A percentile compares a stretch with the other conserved stretches of the same genome.
phyloP scores from a whole-genome alignment of 2,797 vertebrate genomes.

The Ambastaia sidthimunki region DNA sequence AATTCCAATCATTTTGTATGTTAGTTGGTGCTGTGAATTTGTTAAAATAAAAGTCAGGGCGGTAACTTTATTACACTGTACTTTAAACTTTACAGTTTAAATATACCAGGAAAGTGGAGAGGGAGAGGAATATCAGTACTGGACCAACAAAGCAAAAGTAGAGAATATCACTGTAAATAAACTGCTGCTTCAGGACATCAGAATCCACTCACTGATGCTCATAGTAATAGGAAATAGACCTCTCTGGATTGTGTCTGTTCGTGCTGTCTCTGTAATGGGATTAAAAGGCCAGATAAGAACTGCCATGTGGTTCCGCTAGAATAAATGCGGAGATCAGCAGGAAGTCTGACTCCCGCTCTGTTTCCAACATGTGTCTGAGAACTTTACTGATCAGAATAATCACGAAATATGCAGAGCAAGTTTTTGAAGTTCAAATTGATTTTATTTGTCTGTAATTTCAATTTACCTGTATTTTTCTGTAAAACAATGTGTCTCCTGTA shows the following conservation, averaged over 20 bases:
- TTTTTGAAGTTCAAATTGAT: background rate
- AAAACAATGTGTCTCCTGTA: background rate
- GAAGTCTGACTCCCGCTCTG: background rate
- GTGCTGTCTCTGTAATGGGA: slow-evolving; percentile 27
- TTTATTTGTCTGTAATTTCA: slow-evolving; percentile 16
- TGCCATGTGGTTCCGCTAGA: slow-evolving; percentile 15
- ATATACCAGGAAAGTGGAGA: slow-evolving; percentile 4
- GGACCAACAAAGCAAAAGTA: background rate
- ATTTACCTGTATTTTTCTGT: background rate
- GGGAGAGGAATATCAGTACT: background rate
- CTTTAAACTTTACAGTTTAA: no score
- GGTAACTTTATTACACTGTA: no score
- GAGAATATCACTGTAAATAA: slow-evolving; percentile 59
- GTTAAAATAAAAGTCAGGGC: background rate
- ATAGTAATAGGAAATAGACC: slow-evolving; percentile 46
- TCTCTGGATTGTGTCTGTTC: slow-evolving; percentile 37
- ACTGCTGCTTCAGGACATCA: slow-evolving; percentile 34
- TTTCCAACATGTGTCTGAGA: background rate
- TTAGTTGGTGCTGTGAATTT: background rate
- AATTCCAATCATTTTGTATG: no score
- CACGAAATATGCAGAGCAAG: background rate
- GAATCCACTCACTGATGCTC: slow-evolving; percentile 61
- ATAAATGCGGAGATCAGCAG: background rate
- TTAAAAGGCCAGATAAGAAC: slow-evolving; percentile 56
- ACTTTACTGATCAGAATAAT: background rate